Evolutionary conservation across 2,113 vertebrate genomes (phyloP), one percentile per base, ranked within the genome.

Genomic region (Spea multiplicata): DNA sequence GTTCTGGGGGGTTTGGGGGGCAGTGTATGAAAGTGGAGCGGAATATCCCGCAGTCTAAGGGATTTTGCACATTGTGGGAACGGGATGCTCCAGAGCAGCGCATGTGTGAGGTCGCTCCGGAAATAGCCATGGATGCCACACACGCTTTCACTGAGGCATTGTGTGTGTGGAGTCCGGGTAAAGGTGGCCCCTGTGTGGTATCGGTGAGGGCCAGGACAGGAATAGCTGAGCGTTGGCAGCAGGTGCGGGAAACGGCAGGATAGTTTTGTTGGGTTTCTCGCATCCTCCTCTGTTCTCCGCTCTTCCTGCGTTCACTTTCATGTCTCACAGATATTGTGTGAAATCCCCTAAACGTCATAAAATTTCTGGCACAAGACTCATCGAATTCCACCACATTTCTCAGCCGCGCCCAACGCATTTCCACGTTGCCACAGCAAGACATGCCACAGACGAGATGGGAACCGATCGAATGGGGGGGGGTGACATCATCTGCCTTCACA

Each of bases 311-410:
- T 59, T 57, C 48, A 57, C 64, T 76, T 64, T 57, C 64, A 3
- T 12, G 12, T 64, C 66, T 76, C 44, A 13, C 17, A 16, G 50
- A 61, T 13, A 61, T 9, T 6, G n/a, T 16, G n/a, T 30, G 61
- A 64, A 64, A 30, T 64, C 61, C 61, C 17, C 61, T 64, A 4
- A 64, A 64, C 16, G 6, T 4, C 5, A 14, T 64, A 45, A 76
- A 50, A 76, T 76, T 57, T 76, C 52, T 68, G 13, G 66, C 7
- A 17, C 3, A 16, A n/a, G 49, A 76, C 64, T 76, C 74, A 76
- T 48, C 13, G 6, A 3, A 68, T 76, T 76, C 62, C 52, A 10
- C 61, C 12, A 14, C n/a, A 12, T 16, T 8, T 13, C 53, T 49
- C n/a, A 10, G 13, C 46, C 74, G 55, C 74, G 44, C 74, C 74